phyloP scores from a whole-genome alignment of 2,113 vertebrate genomes.

The Nipponia nippon region DNA sequence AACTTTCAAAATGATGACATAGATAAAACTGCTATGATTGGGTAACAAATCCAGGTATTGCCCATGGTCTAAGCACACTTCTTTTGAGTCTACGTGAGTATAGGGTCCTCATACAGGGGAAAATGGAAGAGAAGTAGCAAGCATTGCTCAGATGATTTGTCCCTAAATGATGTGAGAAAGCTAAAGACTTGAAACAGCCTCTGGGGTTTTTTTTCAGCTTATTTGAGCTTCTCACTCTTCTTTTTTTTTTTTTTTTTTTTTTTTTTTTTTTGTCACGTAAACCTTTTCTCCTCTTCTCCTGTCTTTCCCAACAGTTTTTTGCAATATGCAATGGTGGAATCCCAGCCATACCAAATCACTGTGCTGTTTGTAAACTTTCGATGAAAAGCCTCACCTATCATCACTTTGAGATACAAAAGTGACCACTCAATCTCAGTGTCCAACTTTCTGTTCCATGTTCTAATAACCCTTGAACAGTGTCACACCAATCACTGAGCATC shows the following conservation, averaged over 20 bases:
- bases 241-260: no score
- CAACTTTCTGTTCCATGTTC: not conserved
- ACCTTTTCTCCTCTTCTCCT: not conserved
- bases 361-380: not conserved
- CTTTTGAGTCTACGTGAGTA: not conserved
- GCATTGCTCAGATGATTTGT: not conserved
- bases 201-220: not conserved
- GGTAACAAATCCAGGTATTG: not conserved
- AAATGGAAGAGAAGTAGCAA: not conserved
- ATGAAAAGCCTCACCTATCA: not conserved
- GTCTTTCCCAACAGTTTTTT: not conserved
- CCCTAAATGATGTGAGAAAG: not conserved
- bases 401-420: not conserved
- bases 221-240: not conserved
- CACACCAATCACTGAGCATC: not conserved
- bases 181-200: not conserved
- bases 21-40: not conserved
- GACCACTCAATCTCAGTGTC: fast-evolving
- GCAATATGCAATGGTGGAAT: not conserved
- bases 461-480: not conserved
- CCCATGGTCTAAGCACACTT: not conserved
- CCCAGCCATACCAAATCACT: not conserved
- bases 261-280: no score
- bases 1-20: not conserved
- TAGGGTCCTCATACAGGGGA: not conserved